Evolutionary conservation across 2,113 vertebrate species (phyloP).

Genomic region (Microtus richardsoni): DNA sequence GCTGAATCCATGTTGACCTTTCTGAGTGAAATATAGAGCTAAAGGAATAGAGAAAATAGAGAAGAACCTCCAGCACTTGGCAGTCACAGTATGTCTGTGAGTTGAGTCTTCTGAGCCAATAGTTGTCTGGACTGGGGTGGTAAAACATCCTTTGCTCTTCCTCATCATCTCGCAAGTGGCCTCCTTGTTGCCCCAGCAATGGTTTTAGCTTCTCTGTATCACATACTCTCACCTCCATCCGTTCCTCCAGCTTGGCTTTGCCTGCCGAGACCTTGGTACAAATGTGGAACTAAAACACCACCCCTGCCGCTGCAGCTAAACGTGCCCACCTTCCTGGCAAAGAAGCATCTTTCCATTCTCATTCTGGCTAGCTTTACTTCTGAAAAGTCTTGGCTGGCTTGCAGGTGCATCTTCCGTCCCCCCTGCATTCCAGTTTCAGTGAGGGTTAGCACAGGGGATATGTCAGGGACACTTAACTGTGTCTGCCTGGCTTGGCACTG

Average conservation of each 20-base stretch:
- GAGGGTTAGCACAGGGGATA: background rate
- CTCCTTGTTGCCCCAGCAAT: background rate
- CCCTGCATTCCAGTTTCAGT: background rate
- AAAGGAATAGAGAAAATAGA: background rate
- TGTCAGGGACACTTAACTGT: rapidly evolving
- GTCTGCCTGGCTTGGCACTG: background rate
- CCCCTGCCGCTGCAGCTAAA: too few species aligned
- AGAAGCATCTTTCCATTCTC: background rate
- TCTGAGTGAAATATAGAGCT: background rate
- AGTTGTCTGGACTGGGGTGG: background rate
- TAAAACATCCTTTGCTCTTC: background rate
- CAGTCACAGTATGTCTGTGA: background rate
- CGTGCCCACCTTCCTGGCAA: background rate
- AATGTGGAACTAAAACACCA: background rate
- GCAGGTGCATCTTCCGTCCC: background rate
- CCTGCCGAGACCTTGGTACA: background rate
- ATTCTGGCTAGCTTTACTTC: too few species aligned
- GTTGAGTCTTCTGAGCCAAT: background rate
- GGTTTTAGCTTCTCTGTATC: background rate
- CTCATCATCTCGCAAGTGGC: background rate
- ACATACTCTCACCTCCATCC: background rate
- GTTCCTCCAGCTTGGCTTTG: background rate
- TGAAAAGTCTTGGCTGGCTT: background rate
- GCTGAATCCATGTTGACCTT: background rate
- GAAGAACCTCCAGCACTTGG: background rate